These are phyloP conservation scores for Nudaria mundana DNA, from an alignment of 2,888 invertebrate species.

Conservation along the genomic window DNA sequence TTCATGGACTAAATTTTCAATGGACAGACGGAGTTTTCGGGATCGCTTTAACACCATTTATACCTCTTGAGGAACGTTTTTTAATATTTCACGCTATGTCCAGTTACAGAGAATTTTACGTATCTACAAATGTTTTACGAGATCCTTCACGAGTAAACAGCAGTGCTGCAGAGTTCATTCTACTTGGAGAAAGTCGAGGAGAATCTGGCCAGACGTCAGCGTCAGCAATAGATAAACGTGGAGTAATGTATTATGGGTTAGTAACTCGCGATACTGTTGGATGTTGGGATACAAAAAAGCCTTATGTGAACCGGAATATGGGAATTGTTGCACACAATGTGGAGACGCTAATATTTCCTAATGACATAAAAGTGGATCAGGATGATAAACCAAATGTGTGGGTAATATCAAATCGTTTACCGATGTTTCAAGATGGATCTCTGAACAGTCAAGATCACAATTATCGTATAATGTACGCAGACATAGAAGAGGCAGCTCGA, in stretches of 20 bases:
- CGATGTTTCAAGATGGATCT: conserved; percentile 85
- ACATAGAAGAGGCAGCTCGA: conserved; percentile 82
- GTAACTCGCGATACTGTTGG: conserved; percentile 88
- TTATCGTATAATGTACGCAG: conserved; percentile 87
- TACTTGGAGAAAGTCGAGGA: conserved; percentile 79
- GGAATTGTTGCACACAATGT: conserved; percentile 83
- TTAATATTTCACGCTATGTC: conserved; percentile 92
- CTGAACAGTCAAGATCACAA: conserved; percentile 85
- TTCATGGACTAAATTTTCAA: conserved; percentile 88
- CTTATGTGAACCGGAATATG: conserved; percentile 83
- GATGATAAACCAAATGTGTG: conserved; percentile 86
- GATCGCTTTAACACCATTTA: conserved; percentile 83
- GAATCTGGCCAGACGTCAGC: conserved; percentile 86
- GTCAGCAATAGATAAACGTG: conserved; percentile 85
- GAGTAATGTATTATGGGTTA: conserved; percentile 90
- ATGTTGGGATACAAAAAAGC: conserved; percentile 89
- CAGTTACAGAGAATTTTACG: conserved; percentile 89
- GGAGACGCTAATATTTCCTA: conserved; percentile 87
- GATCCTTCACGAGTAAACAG: conserved; percentile 72
- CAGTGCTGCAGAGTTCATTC: conserved; percentile 55
- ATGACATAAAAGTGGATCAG: conserved; percentile 89
- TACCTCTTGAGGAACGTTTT: conserved; percentile 78
- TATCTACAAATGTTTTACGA: conserved; percentile 83
- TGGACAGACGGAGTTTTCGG: conserved; percentile 93
- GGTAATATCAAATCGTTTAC: conserved; percentile 88